phyloP scores from a whole-genome alignment of 2,888 invertebrate species.

The Anarsia innoxiella region DNA sequence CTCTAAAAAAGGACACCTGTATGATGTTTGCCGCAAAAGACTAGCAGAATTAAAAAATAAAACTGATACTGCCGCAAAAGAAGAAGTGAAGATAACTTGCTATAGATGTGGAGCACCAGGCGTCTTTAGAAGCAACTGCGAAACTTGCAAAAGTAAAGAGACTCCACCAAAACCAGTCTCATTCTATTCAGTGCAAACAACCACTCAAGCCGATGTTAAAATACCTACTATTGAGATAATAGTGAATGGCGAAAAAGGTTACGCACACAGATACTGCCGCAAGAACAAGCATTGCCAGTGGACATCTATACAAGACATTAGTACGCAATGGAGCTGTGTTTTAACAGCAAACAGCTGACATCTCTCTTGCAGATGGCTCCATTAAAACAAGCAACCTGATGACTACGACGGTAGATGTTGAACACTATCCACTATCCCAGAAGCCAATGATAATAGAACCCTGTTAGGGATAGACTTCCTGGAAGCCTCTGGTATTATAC shows the following conservation, averaged over 20 bases:
- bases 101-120: slow-evolving; percentile 22
- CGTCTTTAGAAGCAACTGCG: slow-evolving; percentile 18
- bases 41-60: no score
- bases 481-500: not conserved
- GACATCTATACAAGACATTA: slow-evolving; percentile 12
- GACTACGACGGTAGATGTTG: slow-evolving; percentile 8
- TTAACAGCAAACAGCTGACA: slow-evolving; percentile 1
- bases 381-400: slow-evolving; percentile 4
- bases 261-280: slow-evolving; percentile 20
- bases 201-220: slow-evolving; percentile 6
- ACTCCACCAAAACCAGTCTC: slow-evolving; percentile 10
- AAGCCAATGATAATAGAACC: slow-evolving; percentile 6
- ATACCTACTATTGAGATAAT: slow-evolving; percentile 18
- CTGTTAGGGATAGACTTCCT: slow-evolving; percentile 8
- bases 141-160: slow-evolving; percentile 12
- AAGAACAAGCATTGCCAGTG: slow-evolving; percentile 19
- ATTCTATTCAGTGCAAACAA: slow-evolving; percentile 8
- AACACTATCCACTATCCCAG: slow-evolving; percentile 7
- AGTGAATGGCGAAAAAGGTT: slow-evolving; percentile 9
- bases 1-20: not conserved
- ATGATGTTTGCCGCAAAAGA: not conserved
- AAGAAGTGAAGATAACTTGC: slow-evolving; percentile 9
- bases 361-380: slow-evolving; percentile 16
- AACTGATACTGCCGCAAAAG: no score
- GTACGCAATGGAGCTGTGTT: not conserved